phyloP scores from a whole-genome alignment of 2,888 invertebrate species.

The Drosophila pseudotakahashii region DNA sequence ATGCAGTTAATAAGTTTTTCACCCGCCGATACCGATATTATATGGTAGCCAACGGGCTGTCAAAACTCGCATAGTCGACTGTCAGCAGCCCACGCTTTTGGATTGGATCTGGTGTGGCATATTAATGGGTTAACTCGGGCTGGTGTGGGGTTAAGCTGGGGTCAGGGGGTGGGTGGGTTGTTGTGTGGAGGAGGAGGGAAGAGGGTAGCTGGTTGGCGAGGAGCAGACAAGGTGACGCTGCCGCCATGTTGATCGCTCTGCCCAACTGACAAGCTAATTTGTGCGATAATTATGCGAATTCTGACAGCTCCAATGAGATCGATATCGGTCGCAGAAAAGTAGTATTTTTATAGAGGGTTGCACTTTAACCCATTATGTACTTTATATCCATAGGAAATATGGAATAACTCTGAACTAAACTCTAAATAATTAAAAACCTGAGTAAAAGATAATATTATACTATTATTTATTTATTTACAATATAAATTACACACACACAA shows the following conservation, averaged over 20 bases:
- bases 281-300: constrained; percentile 68
- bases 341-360: neutral
- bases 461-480: too few species aligned
- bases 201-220: neutral
- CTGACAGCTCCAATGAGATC: constrained; percentile 54
- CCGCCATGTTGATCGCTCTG: constrained; percentile 60
- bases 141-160: neutral
- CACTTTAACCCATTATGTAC: neutral
- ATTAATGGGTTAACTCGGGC: constrained; percentile 65
- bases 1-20: constrained; percentile 80
- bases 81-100: constrained; percentile 79
- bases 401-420: too few species aligned
- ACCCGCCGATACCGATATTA: constrained; percentile 71
- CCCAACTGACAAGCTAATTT: constrained; percentile 71
- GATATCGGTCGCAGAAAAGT: neutral
- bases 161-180: neutral
- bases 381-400: too few species aligned
- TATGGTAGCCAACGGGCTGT: constrained; percentile 82
- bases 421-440: too few species aligned
- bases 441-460: too few species aligned
- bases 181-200: neutral
- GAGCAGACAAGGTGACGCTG: constrained; percentile 65
- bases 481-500: too few species aligned
- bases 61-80: constrained; percentile 81
- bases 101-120: constrained; percentile 74